These are phyloP conservation scores for Nycticorax nycticorax DNA, from an alignment of 2,113 vertebrate genomes.

Conservation along the genomic window DNA sequence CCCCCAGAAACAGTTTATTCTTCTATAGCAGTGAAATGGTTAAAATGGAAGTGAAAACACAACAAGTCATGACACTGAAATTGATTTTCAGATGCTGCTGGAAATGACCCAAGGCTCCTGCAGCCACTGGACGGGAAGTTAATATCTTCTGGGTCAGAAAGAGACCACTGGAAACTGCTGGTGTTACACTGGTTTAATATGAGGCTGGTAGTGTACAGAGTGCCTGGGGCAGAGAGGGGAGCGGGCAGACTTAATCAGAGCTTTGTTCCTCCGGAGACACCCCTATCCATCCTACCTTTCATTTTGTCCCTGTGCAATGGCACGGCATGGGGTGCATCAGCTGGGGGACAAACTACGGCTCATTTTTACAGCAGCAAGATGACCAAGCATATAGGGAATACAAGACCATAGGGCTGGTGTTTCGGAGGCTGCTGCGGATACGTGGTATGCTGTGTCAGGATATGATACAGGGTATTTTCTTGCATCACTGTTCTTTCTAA, in stretches of 20 bases:
- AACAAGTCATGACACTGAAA: background rate
- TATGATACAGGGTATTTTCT: background rate
- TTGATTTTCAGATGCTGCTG: slow-evolving; percentile 17
- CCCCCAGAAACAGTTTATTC: background rate
- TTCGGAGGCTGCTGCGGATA: background rate
- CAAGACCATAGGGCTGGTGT: background rate
- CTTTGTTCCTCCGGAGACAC: background rate
- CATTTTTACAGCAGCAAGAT: background rate
- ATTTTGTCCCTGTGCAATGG: background rate
- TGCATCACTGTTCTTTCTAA: background rate
- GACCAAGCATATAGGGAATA: background rate
- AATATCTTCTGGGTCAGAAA: background rate
- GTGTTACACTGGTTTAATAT: background rate
- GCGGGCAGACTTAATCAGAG: background rate
- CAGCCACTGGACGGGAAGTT: background rate
- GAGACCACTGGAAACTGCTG: background rate
- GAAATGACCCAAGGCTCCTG: background rate
- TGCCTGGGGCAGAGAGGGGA: background rate
- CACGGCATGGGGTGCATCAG: background rate
- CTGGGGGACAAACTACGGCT: background rate
- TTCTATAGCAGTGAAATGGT: background rate
- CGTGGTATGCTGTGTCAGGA: accelerated
- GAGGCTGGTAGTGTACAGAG: background rate
- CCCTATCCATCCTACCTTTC: background rate
- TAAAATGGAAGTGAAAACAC: background rate